Conservation (phyloP, 2,113 vertebrate genomes). For the Rissa tridactyla region DNA sequence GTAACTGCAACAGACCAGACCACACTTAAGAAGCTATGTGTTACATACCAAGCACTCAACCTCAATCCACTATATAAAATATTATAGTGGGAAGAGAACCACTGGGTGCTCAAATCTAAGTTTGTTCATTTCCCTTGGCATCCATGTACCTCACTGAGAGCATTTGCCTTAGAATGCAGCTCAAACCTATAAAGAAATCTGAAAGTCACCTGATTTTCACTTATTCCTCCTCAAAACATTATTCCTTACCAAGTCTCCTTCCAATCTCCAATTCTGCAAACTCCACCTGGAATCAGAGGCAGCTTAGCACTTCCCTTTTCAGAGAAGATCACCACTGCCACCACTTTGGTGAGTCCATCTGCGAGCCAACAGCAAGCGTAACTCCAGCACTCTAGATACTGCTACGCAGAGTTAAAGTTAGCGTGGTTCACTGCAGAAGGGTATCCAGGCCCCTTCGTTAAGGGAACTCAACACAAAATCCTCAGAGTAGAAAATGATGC, state of each 20-base stretch:
- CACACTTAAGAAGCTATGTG: not conserved
- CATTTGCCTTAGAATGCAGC: not conserved
- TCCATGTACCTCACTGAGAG: not conserved
- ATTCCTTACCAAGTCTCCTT: not conserved
- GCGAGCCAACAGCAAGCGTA: not conserved
- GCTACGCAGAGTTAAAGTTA: not conserved
- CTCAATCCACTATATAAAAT: not conserved
- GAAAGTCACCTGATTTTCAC: not conserved
- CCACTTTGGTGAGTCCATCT: not conserved
- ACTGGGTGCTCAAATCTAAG: not conserved
- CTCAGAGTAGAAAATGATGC: not conserved
- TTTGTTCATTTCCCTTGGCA: not conserved
- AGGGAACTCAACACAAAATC: not conserved
- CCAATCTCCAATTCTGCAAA: not conserved
- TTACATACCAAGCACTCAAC: not conserved
- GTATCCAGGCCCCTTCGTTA: not conserved
- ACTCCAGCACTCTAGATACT: not conserved
- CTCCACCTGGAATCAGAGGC: not conserved
- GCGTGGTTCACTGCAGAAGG: not conserved
- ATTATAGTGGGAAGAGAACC: fast-evolving
- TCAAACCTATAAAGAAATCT: not conserved
- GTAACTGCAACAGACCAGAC: not conserved
- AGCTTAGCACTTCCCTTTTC: not conserved
- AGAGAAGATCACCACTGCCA: not conserved
- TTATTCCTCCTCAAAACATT: not conserved